Base-by-base conservation (phyloP, 35 echinoderm and acorn worm genomes). In the Chiridota heheva region DNA sequence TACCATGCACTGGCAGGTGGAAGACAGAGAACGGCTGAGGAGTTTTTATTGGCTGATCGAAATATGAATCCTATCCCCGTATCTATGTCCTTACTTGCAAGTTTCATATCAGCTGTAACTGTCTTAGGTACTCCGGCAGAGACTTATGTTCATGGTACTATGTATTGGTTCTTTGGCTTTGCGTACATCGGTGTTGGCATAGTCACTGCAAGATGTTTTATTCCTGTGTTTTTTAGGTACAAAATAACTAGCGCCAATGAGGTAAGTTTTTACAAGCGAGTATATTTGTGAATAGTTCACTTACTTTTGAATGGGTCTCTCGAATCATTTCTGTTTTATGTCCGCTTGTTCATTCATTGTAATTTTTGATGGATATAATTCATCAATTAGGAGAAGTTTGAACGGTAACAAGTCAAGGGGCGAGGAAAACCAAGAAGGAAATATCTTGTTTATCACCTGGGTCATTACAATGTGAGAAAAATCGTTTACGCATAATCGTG, bases 31-130 rank as follows among this genome's bases (percentile, higher is more conserved):
- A 92, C 89, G n/a, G 83, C 83, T n/a, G 49, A 46, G 2, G 84
- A 92, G 67, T 92, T 92, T 53, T 57, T 92, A 24, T 29, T 92
- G 56, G 89, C 89, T 26, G 58, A 87, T 63, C 81, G 81, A 2
- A 85, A 77, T 18, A 85, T 91, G 81, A 76, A 84, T 44, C 87
- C n/a, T n/a, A n/a, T 78, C 1, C 73, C 84, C 16, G 82, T 87
- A 0, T 33, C 80, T 2, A 8, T 78, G 30, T 91, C 89, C 22
- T 69, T 78, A 58, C 64, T 90, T 0, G 88, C 88, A 2, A 91
- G 89, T 67, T 86, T 91, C 51, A 86, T 92, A 32, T 92, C 90
- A 2, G 83, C 83, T 7, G 68, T 92, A 57, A 91, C 89, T 2
- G 48, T 92, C 18, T 44, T 92, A 2, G 90, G 90, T 1, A 92